phyloP scores from a whole-genome alignment of 2,113 vertebrate species.

The Thalassarche chlororhynchos region DNA sequence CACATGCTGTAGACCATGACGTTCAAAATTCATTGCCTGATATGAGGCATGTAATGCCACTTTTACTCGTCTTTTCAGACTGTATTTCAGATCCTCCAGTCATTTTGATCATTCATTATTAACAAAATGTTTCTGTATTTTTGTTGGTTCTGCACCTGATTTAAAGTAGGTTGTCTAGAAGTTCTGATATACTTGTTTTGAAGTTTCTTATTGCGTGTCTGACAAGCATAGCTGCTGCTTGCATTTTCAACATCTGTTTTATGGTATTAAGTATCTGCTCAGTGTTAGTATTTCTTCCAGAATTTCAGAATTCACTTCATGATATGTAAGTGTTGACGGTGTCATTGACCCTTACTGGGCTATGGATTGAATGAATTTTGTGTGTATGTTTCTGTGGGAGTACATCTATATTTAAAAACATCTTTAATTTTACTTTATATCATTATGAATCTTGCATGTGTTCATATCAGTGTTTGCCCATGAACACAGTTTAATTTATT shows the following conservation, averaged over 20 bases:
- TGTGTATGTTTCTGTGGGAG: background rate
- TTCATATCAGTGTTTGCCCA: background rate
- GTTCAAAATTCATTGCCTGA: background rate
- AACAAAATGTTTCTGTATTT: background rate
- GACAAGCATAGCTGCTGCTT: background rate
- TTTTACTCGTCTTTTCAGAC: background rate
- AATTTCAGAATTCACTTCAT: background rate
- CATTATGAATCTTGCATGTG: background rate
- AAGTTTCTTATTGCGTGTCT: background rate
- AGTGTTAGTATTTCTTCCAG: background rate
- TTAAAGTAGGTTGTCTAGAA: background rate
- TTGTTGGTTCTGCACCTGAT: background rate
- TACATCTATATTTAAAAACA: background rate
- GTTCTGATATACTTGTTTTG: background rate
- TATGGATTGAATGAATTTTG: background rate
- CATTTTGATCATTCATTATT: background rate
- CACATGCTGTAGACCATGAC: background rate
- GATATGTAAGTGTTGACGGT: background rate
- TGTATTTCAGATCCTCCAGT: background rate
- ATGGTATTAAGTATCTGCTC: background rate
- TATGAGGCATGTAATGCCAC: background rate
- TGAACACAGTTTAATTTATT: background rate
- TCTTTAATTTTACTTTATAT: background rate
- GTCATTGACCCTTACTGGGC: rapidly evolving
- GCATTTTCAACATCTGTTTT: background rate